Percentiles rank a stretch among this genome's conserved stretches.
phyloP scores from a whole-genome alignment of 2,113 vertebrate genomes.

The Pituophis catenifer region DNA sequence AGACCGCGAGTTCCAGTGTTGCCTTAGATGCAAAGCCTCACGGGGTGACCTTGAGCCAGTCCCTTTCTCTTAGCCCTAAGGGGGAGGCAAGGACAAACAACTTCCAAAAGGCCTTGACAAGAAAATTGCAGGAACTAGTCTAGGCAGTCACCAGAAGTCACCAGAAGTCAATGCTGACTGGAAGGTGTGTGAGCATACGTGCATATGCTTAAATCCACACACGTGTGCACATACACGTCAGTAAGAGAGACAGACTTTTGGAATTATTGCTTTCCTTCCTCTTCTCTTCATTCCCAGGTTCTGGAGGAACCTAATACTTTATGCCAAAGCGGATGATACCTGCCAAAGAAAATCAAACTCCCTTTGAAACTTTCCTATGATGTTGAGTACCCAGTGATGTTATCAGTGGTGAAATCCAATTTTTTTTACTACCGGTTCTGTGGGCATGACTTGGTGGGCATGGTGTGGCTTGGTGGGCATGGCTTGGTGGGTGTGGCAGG shows the following conservation, averaged over 20 bases:
- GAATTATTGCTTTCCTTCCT: not conserved
- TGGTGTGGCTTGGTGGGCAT: no score
- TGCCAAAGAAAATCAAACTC: not conserved
- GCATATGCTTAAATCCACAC: not conserved
- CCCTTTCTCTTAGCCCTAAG: not conserved
- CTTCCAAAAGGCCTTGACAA: not conserved
- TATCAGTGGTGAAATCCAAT: no score
- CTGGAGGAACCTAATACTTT: not conserved
- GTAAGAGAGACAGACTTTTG: not conserved
- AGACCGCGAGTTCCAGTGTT: not conserved
- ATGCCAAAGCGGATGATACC: not conserved
- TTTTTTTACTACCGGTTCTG: no score
- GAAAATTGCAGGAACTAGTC: not conserved
- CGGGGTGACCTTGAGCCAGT: not conserved
- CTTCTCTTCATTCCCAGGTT: not conserved
- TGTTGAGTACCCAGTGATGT: not conserved
- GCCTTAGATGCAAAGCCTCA: not conserved
- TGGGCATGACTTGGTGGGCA: no score
- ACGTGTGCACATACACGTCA: not conserved
- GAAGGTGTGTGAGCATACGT: not conserved
- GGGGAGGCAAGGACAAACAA: not conserved
- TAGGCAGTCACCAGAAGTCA: no score
- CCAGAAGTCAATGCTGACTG: not conserved
- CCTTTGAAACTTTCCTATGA: not conserved
- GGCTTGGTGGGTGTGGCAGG: no score